Evolutionary conservation across 2,888 invertebrate species (phyloP).

Genomic region (Ischnus inquisitorius): DNA sequence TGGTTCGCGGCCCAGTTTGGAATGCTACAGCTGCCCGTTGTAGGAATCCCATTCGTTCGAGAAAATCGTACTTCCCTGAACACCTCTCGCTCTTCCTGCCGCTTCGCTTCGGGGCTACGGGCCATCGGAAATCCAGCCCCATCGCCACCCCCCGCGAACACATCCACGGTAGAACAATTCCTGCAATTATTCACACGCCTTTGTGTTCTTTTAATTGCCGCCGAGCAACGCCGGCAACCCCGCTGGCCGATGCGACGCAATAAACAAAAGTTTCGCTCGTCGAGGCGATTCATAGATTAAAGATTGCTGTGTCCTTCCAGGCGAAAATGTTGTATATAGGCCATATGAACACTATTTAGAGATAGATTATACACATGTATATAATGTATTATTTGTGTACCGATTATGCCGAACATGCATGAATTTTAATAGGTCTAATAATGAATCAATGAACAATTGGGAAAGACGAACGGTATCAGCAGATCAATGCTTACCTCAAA

Average conservation of each 20-base stretch:
- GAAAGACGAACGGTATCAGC: no score
- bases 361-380: no score
- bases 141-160: neutral
- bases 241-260: neutral
- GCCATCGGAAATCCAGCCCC: slow-evolving; percentile 18
- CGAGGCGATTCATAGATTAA: neutral
- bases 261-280: slow-evolving; percentile 12
- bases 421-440: no score
- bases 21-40: slow-evolving; percentile 62
- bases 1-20: slow-evolving; percentile 38
- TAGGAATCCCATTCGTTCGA: slow-evolving; percentile 50
- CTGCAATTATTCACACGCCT: slow-evolving; percentile 61
- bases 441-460: no score
- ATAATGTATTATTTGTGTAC: no score
- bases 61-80: slow-evolving; percentile 30
- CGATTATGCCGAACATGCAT: no score
- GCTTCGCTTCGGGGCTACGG: slow-evolving; percentile 24
- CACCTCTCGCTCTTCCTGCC: slow-evolving; percentile 5
- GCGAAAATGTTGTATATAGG: no score
- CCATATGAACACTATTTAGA: no score
- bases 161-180: slow-evolving; percentile 54
- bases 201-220: slow-evolving; percentile 25
- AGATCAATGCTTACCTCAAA: no score
- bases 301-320: neutral
- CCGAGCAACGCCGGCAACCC: neutral